These are phyloP conservation scores for Fragum whitleyi DNA, from an alignment of 2,888 invertebrate genomes.

Conservation along the genomic window DNA sequence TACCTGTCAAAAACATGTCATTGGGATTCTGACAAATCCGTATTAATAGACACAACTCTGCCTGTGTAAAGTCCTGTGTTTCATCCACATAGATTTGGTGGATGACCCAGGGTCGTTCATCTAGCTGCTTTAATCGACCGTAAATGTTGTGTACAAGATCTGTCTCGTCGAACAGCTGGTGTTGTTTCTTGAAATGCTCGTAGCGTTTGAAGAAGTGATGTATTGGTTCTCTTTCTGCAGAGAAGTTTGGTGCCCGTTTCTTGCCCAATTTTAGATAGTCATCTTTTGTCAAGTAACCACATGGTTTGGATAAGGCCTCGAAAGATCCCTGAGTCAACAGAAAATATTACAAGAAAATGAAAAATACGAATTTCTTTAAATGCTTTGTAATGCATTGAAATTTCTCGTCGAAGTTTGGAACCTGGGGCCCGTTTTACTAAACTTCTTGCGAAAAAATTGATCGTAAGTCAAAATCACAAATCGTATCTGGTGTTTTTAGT, in stretches of 20 bases:
- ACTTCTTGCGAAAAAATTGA: too few relatives aligned
- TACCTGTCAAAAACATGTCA: conserved; percentile 79
- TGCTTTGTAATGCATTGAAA: too few relatives aligned
- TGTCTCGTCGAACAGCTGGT: conserved; percentile 73
- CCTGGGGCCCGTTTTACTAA: too few relatives aligned
- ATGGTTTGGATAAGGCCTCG: conserved; percentile 70
- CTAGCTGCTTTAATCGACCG: conserved; percentile 52
- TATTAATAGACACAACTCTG: conserved; percentile 79
- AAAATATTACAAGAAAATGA: too few relatives aligned
- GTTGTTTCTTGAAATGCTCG: conserved; percentile 66
- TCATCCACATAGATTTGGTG: conserved; percentile 82
- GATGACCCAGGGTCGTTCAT: conserved; percentile 62
- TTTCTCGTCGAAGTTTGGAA: too few relatives aligned
- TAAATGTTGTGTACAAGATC: conserved; percentile 72
- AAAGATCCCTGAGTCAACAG: conserved; percentile 67
- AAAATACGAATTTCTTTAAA: too few relatives aligned
- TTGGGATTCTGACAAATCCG: conserved; percentile 79
- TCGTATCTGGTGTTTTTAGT: too few relatives aligned
- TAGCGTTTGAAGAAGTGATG: conserved; percentile 71
- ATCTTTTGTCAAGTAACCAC: conserved; percentile 66
- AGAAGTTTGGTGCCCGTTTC: conserved; percentile 77
- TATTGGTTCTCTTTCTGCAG: conserved; percentile 69
- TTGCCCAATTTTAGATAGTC: conserved; percentile 72
- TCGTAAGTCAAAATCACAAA: too few relatives aligned
- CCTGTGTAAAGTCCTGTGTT: conserved; percentile 82